phyloP scores from a whole-genome alignment of 2,888 invertebrate genomes.

The Gari tellinella region DNA sequence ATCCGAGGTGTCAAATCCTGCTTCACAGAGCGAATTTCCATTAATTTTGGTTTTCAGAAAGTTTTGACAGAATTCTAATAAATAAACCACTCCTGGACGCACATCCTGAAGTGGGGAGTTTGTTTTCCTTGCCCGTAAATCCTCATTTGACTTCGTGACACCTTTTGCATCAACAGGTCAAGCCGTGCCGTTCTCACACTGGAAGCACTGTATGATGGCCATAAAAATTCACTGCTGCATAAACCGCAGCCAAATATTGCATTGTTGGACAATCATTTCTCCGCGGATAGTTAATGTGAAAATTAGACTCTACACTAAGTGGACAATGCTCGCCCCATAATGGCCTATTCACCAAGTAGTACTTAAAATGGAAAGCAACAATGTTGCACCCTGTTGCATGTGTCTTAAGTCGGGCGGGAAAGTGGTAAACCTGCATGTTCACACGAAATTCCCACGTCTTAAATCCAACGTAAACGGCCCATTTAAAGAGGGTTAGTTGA shows the following conservation, averaged over 20 bases:
- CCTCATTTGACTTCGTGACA: constrained; percentile 58
- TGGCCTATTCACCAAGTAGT: constrained; percentile 37
- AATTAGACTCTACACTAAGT: constrained; percentile 54
- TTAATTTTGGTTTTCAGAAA: constrained; percentile 61
- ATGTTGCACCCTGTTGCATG: constrained; percentile 42
- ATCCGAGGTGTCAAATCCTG: constrained; percentile 35
- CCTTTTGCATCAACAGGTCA: constrained; percentile 54
- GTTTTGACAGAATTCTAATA: constrained; percentile 60
- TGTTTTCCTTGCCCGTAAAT: constrained; percentile 54
- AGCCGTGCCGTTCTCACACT: constrained; percentile 56
- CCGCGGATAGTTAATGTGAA: constrained; percentile 60
- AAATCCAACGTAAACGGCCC: no score
- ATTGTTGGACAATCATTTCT: constrained; percentile 50
- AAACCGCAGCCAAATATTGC: constrained; percentile 40
- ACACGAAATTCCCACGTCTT: constrained; percentile 42
- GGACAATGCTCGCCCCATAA: constrained; percentile 45
- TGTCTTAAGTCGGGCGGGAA: constrained; percentile 40
- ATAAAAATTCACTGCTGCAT: constrained; percentile 33
- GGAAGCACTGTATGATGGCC: constrained; percentile 27
- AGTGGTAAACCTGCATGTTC: constrained; percentile 28
- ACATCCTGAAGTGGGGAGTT: constrained; percentile 25
- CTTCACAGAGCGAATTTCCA: constrained; percentile 52
- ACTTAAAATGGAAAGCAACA: constrained; percentile 36
- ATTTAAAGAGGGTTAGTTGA: no score
- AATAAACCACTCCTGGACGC: constrained; percentile 30